Evolutionary conservation across 2,888 invertebrate genomes (phyloP).

Genomic region (Eilema griseolum): DNA sequence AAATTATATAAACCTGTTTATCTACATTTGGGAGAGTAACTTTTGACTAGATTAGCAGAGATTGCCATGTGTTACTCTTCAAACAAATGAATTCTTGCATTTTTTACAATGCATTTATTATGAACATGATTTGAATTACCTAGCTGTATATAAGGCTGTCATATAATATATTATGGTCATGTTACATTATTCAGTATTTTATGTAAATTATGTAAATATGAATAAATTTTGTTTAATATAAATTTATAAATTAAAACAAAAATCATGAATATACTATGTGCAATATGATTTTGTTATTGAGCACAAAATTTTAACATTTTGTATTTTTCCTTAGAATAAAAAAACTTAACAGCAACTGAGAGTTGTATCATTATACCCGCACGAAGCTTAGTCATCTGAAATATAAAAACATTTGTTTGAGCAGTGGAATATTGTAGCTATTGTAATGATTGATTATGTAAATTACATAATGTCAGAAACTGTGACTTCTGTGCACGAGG

Average conservation of each 20-base stretch:
- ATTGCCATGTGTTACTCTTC: conserved; percentile 66
- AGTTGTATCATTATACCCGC: conserved; percentile 57
- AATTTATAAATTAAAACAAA: conserved; percentile 38
- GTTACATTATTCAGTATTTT: conserved; percentile 56
- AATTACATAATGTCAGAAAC: neutral
- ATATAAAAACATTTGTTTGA: conserved; percentile 26
- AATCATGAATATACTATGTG: conserved; percentile 39
- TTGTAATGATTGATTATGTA: neutral
- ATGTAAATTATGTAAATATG: conserved; percentile 72
- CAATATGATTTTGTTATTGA: conserved; percentile 56
- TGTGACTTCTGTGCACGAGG: neutral
- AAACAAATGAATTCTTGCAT: conserved; percentile 50
- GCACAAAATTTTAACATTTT: conserved; percentile 74
- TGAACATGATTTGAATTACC: conserved; percentile 51
- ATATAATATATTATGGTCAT: conserved; percentile 44
- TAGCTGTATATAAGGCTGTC: conserved; percentile 65
- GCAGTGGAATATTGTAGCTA: neutral
- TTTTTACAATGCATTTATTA: conserved; percentile 61
- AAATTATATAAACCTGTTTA: conserved; percentile 61
- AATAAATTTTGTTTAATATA: conserved; percentile 45
- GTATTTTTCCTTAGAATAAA: conserved; percentile 68
- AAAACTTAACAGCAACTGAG: conserved; percentile 58
- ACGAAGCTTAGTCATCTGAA: conserved; percentile 52
- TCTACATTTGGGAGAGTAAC: conserved; percentile 64
- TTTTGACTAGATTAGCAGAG: conserved; percentile 76